Evolutionary conservation across 2,797 vertebrate genomes (phyloP).

Genomic region (Darevskia mixta): DNA sequence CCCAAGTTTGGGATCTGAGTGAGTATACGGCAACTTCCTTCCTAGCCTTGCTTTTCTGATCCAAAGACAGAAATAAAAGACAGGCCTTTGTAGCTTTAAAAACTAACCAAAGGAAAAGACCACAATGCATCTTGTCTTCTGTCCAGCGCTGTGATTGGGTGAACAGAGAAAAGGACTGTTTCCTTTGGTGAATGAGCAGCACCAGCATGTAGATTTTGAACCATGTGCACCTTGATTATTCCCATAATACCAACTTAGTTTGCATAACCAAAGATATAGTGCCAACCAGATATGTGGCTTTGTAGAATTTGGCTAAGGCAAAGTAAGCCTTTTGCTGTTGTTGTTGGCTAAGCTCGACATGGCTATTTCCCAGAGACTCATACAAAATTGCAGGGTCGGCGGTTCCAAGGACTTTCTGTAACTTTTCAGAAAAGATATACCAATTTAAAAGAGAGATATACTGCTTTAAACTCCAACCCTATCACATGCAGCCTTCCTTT

Average conservation of each 20-base stretch:
- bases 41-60: neutral
- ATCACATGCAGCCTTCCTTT: neutral
- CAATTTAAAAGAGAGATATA: constrained; percentile 10
- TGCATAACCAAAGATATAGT: constrained; percentile 55
- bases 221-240: neutral
- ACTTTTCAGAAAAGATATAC: constrained; percentile 16
- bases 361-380: constrained; percentile 52
- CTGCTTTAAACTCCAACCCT: neutral
- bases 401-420: neutral
- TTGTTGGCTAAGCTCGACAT: constrained; percentile 44
- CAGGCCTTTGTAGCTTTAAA: neutral
- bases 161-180: neutral
- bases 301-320: constrained; percentile 55
- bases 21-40: too few relatives aligned
- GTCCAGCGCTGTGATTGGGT: neutral
- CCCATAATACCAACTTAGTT: constrained; percentile 33
- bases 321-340: constrained; percentile 53
- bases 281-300: constrained; percentile 55
- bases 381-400: constrained; percentile 53
- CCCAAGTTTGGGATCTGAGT: too few relatives aligned
- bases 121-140: neutral
- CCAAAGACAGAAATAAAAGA: neutral
- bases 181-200: constrained; percentile 3
- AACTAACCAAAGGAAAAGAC: neutral
- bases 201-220: neutral